Percentiles rank a stretch among this genome's conserved stretches.
Evolutionary conservation across 2,113 vertebrate species (phyloP).

Genomic region (Bubo scandiacus): DNA sequence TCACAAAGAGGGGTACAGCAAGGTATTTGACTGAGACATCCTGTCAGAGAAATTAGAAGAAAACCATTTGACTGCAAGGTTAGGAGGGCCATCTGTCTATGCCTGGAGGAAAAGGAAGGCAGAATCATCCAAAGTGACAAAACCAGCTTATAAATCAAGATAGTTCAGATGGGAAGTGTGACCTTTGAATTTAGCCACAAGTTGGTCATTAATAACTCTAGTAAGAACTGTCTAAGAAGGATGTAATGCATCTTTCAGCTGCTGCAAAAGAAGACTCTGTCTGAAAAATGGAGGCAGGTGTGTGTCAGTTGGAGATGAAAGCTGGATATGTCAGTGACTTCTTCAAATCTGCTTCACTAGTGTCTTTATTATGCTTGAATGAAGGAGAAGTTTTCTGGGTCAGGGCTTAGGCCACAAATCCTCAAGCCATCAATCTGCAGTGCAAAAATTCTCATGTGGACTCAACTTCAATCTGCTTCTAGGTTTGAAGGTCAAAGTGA

Average conservation of each 20-base stretch:
- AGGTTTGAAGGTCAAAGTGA: background rate
- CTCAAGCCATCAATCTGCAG: background rate
- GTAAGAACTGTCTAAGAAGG: background rate
- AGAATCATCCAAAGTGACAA: background rate
- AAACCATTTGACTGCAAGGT: background rate
- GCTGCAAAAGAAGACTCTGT: background rate
- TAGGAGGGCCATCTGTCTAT: background rate
- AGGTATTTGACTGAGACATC: background rate
- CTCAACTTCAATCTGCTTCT: background rate
- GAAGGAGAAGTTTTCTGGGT: background rate
- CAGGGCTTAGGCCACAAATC: background rate
- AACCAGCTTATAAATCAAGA: background rate
- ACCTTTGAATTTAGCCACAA: background rate
- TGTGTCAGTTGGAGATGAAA: background rate
- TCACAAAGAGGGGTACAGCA: background rate
- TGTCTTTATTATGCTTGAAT: background rate
- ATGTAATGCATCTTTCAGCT: background rate
- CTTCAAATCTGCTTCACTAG: background rate
- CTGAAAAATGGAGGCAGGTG: background rate
- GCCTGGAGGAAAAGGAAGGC: background rate
- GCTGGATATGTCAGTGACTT: background rate
- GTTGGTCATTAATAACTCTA: background rate
- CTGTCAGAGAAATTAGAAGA: background rate
- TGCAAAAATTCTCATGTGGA: background rate
- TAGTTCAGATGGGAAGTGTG: background rate